Evolutionary conservation across 2,797 vertebrate species (phyloP).

Genomic region (Trematocara caparti): DNA sequence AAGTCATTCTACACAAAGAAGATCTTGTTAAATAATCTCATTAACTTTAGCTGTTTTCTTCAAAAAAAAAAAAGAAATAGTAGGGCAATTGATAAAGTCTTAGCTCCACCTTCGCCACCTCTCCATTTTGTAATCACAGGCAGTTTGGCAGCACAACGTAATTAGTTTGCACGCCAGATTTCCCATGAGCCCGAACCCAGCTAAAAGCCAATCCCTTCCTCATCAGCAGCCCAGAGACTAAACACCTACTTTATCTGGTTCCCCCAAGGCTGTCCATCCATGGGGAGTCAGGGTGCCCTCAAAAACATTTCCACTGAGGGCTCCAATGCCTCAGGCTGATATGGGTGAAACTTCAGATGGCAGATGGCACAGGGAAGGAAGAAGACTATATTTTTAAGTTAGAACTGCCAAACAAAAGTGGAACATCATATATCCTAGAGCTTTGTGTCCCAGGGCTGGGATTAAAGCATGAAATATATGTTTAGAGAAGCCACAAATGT

Average conservation of each 20-base stretch:
- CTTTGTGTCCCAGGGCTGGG: constrained; percentile 60
- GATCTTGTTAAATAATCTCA: constrained; percentile 57
- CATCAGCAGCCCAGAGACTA: constrained; percentile 77
- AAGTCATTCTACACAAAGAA: constrained; percentile 38
- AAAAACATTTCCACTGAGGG: constrained; percentile 72
- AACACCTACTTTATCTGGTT: constrained; percentile 80
- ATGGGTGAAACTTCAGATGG: constrained; percentile 76
- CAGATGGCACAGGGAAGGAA: constrained; percentile 77
- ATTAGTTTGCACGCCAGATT: constrained; percentile 80
- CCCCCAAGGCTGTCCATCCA: constrained; percentile 73
- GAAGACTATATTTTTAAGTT: constrained; percentile 73
- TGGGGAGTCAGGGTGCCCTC: constrained; percentile 73
- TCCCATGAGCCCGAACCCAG: constrained; percentile 78
- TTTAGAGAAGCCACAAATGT: constrained; percentile 56
- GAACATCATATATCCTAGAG: constrained; percentile 67
- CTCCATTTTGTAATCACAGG: constrained; percentile 75
- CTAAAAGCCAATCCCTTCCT: constrained; percentile 72
- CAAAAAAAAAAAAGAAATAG: constrained; percentile 55
- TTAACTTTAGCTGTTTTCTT: constrained; percentile 57
- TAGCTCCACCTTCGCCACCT: constrained; percentile 67
- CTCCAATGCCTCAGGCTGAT: constrained; percentile 74
- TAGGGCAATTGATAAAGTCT: constrained; percentile 70
- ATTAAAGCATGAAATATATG: constrained; percentile 71
- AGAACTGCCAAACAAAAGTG: constrained; percentile 71
- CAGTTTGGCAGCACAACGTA: constrained; percentile 74